Conservation (phyloP, 1,140 invertebrate species). For the Dufourea novaeangliae region DNA sequence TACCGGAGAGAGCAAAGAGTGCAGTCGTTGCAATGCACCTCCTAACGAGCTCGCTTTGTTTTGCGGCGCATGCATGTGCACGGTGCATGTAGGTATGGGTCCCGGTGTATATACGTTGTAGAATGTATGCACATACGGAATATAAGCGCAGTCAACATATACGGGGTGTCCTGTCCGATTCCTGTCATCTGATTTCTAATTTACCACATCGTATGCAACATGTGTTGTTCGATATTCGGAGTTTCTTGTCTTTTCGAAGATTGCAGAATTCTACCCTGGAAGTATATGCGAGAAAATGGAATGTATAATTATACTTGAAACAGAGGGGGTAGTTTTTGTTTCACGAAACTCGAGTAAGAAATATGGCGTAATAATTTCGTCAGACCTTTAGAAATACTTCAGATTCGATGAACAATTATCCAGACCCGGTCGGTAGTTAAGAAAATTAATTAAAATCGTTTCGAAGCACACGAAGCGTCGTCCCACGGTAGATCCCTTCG, state of each 20-base stretch:
- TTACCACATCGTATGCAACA: too few species aligned
- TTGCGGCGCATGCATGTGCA: constrained; percentile 75
- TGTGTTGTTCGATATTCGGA: too few species aligned
- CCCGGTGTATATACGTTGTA: constrained; percentile 56
- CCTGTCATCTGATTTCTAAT: too few species aligned
- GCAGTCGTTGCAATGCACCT: constrained; percentile 79
- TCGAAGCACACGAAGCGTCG: not conserved
- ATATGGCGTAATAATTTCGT: too few species aligned
- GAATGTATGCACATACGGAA: constrained; percentile 71
- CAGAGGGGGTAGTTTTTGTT: too few species aligned
- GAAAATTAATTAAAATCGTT: not conserved
- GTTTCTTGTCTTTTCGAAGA: too few species aligned
- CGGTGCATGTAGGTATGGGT: constrained; percentile 69
- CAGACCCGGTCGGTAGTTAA: not conserved
- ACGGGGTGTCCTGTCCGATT: constrained; percentile 70
- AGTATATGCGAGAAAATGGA: too few species aligned
- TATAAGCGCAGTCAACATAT: constrained; percentile 65
- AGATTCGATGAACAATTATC: not conserved
- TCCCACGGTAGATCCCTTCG: not conserved
- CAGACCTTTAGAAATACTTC: too few species aligned
- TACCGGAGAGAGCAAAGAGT: constrained; percentile 75
- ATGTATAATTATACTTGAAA: too few species aligned
- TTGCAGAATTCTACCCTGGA: too few species aligned
- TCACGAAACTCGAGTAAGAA: too few species aligned
- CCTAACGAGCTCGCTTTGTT: constrained; percentile 82